A percentile compares a stretch with the other conserved stretches of the same genome.
These are phyloP conservation scores for Caenorhabditis becei DNA, from an alignment of 2,888 invertebrate genomes.

Conservation along the genomic window DNA sequence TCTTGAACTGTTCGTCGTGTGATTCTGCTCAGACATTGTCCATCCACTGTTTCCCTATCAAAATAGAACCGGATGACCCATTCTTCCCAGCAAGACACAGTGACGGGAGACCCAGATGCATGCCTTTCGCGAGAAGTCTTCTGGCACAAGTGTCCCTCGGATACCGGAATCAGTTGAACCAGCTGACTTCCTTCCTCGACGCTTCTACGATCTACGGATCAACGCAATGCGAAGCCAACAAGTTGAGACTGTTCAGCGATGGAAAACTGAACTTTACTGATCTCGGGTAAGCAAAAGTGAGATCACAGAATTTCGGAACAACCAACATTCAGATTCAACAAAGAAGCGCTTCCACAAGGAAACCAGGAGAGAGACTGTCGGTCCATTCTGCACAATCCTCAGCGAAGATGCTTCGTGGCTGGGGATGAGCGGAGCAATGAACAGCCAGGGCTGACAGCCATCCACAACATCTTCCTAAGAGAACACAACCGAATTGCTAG, in stretches of 20 bases:
- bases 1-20: slow-evolving; percentile 85
- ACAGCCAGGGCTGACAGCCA: slow-evolving; percentile 79
- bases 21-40: slow-evolving; percentile 92
- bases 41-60: slow-evolving; percentile 95
- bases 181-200: slow-evolving; percentile 91
- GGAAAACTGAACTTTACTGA: slow-evolving; percentile 81
- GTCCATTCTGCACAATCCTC: slow-evolving; percentile 56
- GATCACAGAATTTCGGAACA: slow-evolving; percentile 8
- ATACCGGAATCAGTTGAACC: slow-evolving; percentile 86
- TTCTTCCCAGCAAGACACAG: slow-evolving; percentile 89
- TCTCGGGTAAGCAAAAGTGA: too few species aligned
- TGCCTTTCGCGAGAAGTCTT: slow-evolving; percentile 94
- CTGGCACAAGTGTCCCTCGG: slow-evolving; percentile 91
- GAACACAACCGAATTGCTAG: slow-evolving; percentile 81
- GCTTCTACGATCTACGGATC: slow-evolving; percentile 92
- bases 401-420: slow-evolving; percentile 66
- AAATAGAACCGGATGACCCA: slow-evolving; percentile 91
- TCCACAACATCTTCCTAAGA: slow-evolving; percentile 80
- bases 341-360: slow-evolving; percentile 81
- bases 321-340: slow-evolving; percentile 68
- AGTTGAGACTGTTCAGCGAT: slow-evolving; percentile 87
- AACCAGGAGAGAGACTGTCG: slow-evolving; percentile 81
- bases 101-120: slow-evolving; percentile 90
- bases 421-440: slow-evolving; percentile 81
- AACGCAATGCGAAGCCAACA: slow-evolving; percentile 89